These are phyloP conservation scores for Brachyptera risi DNA, from an alignment of 2,888 invertebrate genomes.

Conservation along the genomic window DNA sequence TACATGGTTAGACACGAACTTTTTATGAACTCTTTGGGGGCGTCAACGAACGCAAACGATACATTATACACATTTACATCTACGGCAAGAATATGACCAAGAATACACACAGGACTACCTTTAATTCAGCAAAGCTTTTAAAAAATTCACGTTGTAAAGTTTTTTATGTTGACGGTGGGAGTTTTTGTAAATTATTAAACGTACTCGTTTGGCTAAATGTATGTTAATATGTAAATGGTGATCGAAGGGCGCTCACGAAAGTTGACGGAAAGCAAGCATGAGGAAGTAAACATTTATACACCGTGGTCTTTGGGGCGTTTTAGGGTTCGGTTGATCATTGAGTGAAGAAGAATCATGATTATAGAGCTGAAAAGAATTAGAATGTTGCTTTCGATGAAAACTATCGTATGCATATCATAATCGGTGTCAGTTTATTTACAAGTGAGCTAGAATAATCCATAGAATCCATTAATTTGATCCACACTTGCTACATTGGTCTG, in stretches of 20 bases:
- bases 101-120: not conserved
- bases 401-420: no score
- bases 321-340: not conserved
- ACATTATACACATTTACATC: not conserved
- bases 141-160: conserved; percentile 8
- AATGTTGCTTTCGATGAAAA: no score
- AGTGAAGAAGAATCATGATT: not conserved
- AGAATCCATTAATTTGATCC: no score
- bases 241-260: not conserved
- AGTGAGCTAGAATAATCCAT: no score
- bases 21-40: not conserved
- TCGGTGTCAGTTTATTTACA: no score
- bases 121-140: not conserved
- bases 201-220: not conserved
- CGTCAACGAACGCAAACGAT: not conserved
- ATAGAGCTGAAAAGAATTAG: no score
- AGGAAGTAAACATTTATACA: no score
- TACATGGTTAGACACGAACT: not conserved
- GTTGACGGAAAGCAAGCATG: no score
- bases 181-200: not conserved
- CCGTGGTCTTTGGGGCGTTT: conserved; percentile 3
- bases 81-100: not conserved
- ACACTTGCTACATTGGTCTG: no score
- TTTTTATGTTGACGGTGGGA: conserved; percentile 4
- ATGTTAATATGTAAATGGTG: not conserved